Evolutionary conservation across 2,113 vertebrate genomes (phyloP).

Genomic region (Xenus cinereus): DNA sequence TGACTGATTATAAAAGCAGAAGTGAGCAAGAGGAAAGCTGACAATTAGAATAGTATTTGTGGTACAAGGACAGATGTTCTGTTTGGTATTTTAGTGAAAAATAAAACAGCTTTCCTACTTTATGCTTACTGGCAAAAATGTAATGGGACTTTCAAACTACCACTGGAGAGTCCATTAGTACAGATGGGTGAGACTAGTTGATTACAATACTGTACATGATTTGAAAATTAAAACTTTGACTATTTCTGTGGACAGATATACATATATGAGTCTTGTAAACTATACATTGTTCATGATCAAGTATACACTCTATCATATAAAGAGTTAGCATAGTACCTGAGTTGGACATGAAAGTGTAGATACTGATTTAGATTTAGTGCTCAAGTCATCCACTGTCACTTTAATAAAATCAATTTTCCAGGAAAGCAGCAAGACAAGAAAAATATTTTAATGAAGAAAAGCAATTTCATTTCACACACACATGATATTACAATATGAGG

Average conservation of each 20-base stretch:
- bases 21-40: neutral
- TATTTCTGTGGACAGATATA: neutral
- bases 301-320: neutral
- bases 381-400: slow-evolving; percentile 45
- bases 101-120: neutral
- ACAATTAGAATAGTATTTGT: neutral
- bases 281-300: neutral
- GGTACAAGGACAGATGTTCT: neutral
- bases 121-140: neutral
- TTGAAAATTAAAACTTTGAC: neutral
- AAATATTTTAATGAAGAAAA: neutral
- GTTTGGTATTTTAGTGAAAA: neutral
- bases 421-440: slow-evolving; percentile 20
- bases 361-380: slow-evolving; percentile 18
- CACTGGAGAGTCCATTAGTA: neutral
- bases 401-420: slow-evolving; percentile 24
- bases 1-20: neutral
- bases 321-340: slow-evolving; percentile 46
- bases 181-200: neutral
- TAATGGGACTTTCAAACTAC: neutral
- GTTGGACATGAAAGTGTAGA: neutral
- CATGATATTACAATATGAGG: neutral
- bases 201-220: neutral
- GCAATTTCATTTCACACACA: neutral
- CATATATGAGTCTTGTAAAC: neutral